Conservation (phyloP, 2,888 invertebrate genomes). For the Dermolepida albohirtum region DNA sequence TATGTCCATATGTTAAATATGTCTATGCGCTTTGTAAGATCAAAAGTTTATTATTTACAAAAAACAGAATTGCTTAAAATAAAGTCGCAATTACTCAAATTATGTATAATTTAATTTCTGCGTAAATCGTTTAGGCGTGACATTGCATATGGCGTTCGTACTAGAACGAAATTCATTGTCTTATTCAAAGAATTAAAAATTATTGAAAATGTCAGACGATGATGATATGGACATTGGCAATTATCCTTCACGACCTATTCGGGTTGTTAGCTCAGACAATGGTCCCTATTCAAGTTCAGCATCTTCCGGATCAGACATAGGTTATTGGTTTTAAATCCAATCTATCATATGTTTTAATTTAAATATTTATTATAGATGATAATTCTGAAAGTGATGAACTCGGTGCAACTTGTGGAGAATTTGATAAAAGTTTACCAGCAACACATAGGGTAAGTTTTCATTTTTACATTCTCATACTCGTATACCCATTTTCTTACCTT, state of each 20-base stretch:
- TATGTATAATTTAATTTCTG: no score
- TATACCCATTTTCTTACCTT: no score
- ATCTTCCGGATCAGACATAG: constrained; percentile 41
- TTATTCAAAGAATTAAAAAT: neutral
- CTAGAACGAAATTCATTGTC: constrained; percentile 11
- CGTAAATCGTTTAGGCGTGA: neutral
- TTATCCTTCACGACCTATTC: constrained; percentile 20
- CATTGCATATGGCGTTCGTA: constrained; percentile 15
- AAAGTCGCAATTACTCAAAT: no score
- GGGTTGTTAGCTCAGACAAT: constrained; percentile 26
- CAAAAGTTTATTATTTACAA: no score
- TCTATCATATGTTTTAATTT: constrained; percentile 4
- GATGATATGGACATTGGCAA: constrained; percentile 2
- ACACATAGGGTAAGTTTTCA: constrained; percentile 58
- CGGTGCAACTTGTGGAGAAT: constrained; percentile 49
- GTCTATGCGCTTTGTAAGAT: neutral
- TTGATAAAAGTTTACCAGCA: constrained; percentile 62
- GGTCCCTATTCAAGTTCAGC: constrained; percentile 38
- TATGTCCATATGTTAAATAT: no score
- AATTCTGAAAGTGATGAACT: constrained; percentile 44
- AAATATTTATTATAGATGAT: constrained; percentile 46
- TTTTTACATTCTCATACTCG: no score
- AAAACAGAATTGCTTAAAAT: no score
- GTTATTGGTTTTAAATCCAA: constrained; percentile 26
- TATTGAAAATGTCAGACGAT: constrained; percentile 41